phyloP scores from a whole-genome alignment of 30 jellyfish, hydroid and myxozoan genomes.

The Sanderia malayensis region DNA sequence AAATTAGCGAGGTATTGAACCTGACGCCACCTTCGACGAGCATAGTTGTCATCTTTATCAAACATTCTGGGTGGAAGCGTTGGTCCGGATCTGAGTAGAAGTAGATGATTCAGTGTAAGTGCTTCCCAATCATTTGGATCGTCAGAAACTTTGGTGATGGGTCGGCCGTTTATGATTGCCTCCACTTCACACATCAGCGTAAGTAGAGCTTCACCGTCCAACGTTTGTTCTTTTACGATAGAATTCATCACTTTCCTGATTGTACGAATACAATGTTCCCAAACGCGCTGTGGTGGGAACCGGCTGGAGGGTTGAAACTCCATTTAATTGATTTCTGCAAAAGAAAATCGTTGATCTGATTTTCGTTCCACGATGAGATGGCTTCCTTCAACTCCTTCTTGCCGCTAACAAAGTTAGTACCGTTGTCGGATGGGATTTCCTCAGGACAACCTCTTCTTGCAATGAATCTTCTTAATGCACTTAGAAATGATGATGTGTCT shows the following conservation, averaged over 20 bases:
- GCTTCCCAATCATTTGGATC: not conserved
- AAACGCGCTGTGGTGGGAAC: not conserved
- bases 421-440: too few species aligned
- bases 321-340: not conserved
- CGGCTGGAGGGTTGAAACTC: not conserved
- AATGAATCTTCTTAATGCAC: not conserved
- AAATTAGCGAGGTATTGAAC: too few species aligned
- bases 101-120: not conserved
- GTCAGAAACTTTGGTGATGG: not conserved
- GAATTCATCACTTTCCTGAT: not conserved
- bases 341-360: too few species aligned
- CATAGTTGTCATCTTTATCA: too few species aligned
- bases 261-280: not conserved
- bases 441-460: not conserved
- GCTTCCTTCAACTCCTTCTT: not conserved
- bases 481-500: too few species aligned
- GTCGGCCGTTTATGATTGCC: slow-evolving; percentile 3
- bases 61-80: too few species aligned
- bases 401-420: not conserved
- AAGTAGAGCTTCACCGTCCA: not conserved
- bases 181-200: too few species aligned
- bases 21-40: too few species aligned
- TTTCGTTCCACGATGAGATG: not conserved
- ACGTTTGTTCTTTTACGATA: not conserved
- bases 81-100: not conserved